Percentiles rank a stretch among this genome's conserved stretches.
These are phyloP conservation scores for Enteromius anoplus DNA, from an alignment of 2,797 vertebrate genomes.

Conservation along the genomic window DNA sequence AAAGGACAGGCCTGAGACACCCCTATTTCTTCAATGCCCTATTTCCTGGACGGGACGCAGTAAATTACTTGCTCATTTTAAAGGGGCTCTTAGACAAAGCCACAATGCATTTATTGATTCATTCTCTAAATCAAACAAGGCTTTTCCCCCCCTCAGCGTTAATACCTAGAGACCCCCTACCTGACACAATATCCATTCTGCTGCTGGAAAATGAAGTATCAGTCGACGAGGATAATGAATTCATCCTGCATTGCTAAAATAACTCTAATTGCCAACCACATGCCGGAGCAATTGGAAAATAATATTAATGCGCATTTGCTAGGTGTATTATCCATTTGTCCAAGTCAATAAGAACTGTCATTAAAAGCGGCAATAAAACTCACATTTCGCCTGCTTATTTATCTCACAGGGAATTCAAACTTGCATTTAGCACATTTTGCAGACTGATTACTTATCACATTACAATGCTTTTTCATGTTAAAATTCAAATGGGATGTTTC, in stretches of 20 bases:
- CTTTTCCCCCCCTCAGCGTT: constrained; percentile 75
- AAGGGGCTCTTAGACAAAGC: constrained; percentile 77
- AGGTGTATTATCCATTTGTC: constrained; percentile 85
- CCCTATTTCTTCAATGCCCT: constrained; percentile 61
- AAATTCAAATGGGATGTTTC: constrained; percentile 82
- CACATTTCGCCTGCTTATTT: constrained; percentile 76
- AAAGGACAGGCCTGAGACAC: constrained; percentile 4
- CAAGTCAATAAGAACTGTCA: constrained; percentile 87
- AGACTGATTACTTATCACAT: constrained; percentile 74
- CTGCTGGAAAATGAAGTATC: constrained; percentile 78
- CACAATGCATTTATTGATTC: constrained; percentile 81
- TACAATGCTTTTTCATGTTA: constrained; percentile 80
- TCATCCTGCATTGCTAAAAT: constrained; percentile 81
- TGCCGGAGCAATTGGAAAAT: constrained; percentile 79
- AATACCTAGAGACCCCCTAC: constrained; percentile 85
- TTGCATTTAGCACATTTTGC: constrained; percentile 75
- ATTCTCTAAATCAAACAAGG: constrained; percentile 86
- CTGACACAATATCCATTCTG: constrained; percentile 83
- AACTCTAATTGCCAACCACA: constrained; percentile 86
- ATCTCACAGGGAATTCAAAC: constrained; percentile 79
- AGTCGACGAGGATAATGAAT: constrained; percentile 86
- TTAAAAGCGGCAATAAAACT: constrained; percentile 82
- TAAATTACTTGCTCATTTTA: constrained; percentile 82
- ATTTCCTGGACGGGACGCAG: constrained; percentile 65
- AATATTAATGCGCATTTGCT: constrained; percentile 89